Evolutionary conservation across 2,888 invertebrate species (phyloP).

Genomic region (Scaptomyza tumidula): DNA sequence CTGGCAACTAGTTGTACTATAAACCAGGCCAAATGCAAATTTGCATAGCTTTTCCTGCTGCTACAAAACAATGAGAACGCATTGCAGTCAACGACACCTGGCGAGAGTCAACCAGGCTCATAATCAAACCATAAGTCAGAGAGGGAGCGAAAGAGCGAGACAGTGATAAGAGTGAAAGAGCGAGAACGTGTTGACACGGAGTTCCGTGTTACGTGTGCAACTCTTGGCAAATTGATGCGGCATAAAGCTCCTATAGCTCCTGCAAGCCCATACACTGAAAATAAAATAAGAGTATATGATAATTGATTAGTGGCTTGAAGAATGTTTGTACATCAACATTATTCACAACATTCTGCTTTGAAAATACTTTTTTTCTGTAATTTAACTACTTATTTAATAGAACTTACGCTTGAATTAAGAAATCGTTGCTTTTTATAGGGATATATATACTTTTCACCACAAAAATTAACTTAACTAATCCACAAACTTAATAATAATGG

Average conservation of each 20-base stretch:
- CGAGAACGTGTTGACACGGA: slow-evolving; percentile 14
- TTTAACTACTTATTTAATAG: too few relatives aligned
- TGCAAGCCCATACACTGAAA: slow-evolving; percentile 11
- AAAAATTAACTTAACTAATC: too few relatives aligned
- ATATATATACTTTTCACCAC: too few relatives aligned
- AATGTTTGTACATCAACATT: too few relatives aligned
- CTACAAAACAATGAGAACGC: slow-evolving; percentile 25
- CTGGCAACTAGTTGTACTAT: slow-evolving; percentile 12
- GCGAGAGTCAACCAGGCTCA: slow-evolving; percentile 2
- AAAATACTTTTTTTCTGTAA: too few relatives aligned
- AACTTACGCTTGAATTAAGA: too few relatives aligned
- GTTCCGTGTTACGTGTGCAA: slow-evolving; percentile 24
- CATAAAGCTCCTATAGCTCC: slow-evolving; percentile 4
- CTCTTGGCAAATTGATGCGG: slow-evolving; percentile 35
- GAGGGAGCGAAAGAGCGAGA: neutral
- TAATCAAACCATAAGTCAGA: slow-evolving; percentile 2
- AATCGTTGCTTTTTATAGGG: too few relatives aligned
- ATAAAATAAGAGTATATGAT: neutral
- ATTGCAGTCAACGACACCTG: slow-evolving; percentile 55
- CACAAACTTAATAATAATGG: too few relatives aligned
- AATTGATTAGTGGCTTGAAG: too few relatives aligned
- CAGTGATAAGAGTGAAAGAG: neutral
- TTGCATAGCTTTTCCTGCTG: slow-evolving; percentile 22
- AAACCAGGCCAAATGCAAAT: slow-evolving; percentile 33
- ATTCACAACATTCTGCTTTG: too few relatives aligned